Evolutionary conservation across 1,140 invertebrate genomes (phyloP).

Genomic region (Sipha flava): DNA sequence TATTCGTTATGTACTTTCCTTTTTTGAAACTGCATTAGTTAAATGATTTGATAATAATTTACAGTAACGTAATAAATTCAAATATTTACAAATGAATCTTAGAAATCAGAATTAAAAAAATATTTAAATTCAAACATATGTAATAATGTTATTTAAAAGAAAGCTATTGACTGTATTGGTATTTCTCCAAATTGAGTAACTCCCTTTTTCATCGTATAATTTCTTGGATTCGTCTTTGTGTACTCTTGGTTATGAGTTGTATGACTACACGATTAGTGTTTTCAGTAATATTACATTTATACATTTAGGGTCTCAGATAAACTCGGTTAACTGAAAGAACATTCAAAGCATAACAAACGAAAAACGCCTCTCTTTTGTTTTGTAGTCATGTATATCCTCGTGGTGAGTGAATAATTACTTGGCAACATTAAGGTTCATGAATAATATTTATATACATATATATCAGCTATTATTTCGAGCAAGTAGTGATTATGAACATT

Average conservation of each 20-base stretch:
- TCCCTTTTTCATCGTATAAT: too few relatives aligned
- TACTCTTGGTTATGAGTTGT: neutral
- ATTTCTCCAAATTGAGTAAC: too few relatives aligned
- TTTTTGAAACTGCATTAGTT: too few relatives aligned
- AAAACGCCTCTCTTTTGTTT: neutral
- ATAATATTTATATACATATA: neutral
- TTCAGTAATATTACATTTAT: neutral
- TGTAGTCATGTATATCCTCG: neutral
- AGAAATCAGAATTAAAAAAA: too few relatives aligned
- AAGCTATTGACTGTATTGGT: too few relatives aligned
- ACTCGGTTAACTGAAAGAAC: neutral
- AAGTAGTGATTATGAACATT: neutral
- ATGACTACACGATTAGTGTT: neutral
- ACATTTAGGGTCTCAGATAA: neutral
- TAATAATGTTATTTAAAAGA: too few relatives aligned
- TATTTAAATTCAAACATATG: too few relatives aligned
- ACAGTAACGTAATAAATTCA: too few relatives aligned
- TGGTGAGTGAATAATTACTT: neutral
- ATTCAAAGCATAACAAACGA: neutral
- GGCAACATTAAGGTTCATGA: neutral
- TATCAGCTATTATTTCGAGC: neutral
- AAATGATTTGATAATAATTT: too few relatives aligned
- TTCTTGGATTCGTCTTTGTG: too few relatives aligned
- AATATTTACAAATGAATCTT: too few relatives aligned
- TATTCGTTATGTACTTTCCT: too few relatives aligned